Conservation (phyloP, 2,797 vertebrate species). For the Mus minutoides region DNA sequence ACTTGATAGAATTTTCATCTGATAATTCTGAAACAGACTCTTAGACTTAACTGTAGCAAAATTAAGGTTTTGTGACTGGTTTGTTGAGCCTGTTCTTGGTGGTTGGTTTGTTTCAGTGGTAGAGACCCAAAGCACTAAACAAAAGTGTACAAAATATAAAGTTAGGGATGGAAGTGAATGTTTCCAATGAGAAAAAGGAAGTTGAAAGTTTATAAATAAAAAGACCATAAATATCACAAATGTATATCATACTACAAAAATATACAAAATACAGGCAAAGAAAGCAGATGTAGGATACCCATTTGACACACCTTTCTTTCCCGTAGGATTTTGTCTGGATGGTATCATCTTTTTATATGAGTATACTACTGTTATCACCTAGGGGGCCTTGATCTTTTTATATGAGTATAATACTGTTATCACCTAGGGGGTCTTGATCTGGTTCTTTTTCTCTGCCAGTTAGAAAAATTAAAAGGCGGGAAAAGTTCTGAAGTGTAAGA, state of each 20-base stretch:
- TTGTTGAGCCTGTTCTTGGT: too few relatives aligned
- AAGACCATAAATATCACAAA: constrained; percentile 2
- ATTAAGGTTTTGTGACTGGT: neutral
- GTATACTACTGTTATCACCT: neutral
- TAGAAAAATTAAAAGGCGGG: neutral
- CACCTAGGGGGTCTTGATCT: neutral
- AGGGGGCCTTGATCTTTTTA: neutral
- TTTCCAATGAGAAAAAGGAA: neutral
- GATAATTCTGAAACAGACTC: neutral
- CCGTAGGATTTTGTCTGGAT: neutral
- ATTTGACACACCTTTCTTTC: neutral
- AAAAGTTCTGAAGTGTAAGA: neutral
- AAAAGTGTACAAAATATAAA: constrained; percentile 1
- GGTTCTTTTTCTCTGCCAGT: neutral
- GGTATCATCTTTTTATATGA: neutral
- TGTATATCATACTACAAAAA: neutral
- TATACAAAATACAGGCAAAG: neutral
- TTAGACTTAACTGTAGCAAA: neutral
- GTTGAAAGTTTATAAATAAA: neutral
- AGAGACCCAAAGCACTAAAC: neutral
- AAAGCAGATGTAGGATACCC: neutral
- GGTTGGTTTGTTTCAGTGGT: neutral
- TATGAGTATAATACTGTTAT: neutral
- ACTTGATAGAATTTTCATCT: neutral
- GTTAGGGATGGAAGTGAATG: neutral